Conservation (phyloP, 2,797 vertebrate species). For the Hypotaenidia okinawae region DNA sequence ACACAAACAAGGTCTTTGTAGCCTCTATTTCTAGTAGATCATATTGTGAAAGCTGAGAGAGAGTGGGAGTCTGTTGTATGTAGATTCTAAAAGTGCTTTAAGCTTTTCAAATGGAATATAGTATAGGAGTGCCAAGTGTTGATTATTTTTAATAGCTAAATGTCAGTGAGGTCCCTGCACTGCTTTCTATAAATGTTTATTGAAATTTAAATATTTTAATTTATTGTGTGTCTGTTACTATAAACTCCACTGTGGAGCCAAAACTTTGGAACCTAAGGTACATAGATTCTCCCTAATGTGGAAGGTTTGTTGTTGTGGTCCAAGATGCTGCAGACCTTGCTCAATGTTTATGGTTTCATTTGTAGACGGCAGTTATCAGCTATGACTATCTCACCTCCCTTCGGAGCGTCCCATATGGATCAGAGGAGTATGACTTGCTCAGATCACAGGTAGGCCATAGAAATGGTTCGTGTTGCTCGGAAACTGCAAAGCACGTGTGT, state of each 20-base stretch:
- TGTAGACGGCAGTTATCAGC: conserved; percentile 90
- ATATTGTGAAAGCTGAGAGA: background rate
- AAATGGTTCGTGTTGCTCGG: background rate
- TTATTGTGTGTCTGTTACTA: background rate
- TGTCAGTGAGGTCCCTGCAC: background rate
- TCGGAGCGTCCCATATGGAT: conserved; percentile 80
- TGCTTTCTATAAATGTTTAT: background rate
- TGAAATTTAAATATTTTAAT: background rate
- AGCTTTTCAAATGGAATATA: background rate
- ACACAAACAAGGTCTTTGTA: background rate
- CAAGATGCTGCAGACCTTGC: background rate
- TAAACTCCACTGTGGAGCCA: background rate
- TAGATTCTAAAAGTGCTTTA: conserved; percentile 10
- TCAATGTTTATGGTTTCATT: conserved; percentile 49
- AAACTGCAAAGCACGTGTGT: background rate
- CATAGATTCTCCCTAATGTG: background rate
- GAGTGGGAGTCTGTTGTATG: background rate
- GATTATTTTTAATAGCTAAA: background rate
- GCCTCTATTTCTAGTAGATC: background rate
- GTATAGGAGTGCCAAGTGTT: background rate
- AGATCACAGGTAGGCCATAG: conserved; percentile 86
- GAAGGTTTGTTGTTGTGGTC: background rate
- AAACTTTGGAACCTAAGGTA: background rate
- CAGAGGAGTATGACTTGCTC: conserved; percentile 87
- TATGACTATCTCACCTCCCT: conserved; percentile 93